Evolutionary conservation across 2,113 vertebrate species (phyloP).

Genomic region (Seriola dumerili): DNA sequence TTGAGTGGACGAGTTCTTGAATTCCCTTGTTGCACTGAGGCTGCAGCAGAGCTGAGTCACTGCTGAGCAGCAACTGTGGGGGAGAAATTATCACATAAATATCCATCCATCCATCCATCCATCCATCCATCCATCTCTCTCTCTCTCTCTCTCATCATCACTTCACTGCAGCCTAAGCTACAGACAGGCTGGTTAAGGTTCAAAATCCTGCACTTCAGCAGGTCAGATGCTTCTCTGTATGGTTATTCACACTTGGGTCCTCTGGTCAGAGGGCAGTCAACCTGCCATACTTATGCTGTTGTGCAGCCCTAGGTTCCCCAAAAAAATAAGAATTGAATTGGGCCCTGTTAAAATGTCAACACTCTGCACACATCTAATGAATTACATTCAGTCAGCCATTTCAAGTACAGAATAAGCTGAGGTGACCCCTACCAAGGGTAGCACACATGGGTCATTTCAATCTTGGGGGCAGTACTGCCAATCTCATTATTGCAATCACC

Average conservation of each 20-base stretch:
- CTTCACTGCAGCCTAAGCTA: slow-evolving; percentile 1
- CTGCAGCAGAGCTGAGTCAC: slow-evolving; percentile 55
- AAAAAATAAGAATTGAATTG: slow-evolving; percentile 39
- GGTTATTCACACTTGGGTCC: slow-evolving; percentile 13
- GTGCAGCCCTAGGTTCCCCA: slow-evolving; percentile 2
- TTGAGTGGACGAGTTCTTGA: slow-evolving; percentile 34
- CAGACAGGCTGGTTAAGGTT: neutral
- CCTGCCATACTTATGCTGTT: neutral
- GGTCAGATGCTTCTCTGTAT: slow-evolving; percentile 9
- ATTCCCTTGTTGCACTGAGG: slow-evolving; percentile 20
- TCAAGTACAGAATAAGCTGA: slow-evolving; percentile 28
- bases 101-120: neutral
- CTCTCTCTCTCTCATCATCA: neutral
- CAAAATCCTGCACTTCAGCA: slow-evolving; percentile 6
- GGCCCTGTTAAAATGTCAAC: slow-evolving; percentile 50
- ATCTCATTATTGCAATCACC: slow-evolving; percentile 7
- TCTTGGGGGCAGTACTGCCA: slow-evolving; percentile 23
- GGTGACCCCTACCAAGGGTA: slow-evolving; percentile 37
- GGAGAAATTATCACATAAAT: neutral
- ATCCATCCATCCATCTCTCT: neutral
- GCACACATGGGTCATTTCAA: slow-evolving; percentile 26
- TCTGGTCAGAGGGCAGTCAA: neutral
- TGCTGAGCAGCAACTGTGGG: slow-evolving; percentile 14
- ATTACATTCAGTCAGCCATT: slow-evolving; percentile 48
- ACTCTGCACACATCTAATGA: slow-evolving; percentile 24